These are phyloP conservation scores for Aphidoletes aphidimyza DNA, from an alignment of 2,888 invertebrate species.

Conservation along the genomic window DNA sequence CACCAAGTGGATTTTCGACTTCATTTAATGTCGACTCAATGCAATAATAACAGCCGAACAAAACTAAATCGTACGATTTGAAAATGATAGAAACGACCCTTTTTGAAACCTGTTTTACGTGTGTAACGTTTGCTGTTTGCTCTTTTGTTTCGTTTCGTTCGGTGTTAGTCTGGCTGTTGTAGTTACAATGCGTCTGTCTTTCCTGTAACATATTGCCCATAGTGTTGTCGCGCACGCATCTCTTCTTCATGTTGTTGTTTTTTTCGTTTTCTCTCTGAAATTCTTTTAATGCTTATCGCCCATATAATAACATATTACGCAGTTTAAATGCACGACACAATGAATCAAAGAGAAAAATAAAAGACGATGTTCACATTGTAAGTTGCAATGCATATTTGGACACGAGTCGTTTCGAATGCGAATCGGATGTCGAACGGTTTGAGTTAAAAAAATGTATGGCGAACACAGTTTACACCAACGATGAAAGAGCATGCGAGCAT, in stretches of 20 bases:
- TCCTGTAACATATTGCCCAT: background rate
- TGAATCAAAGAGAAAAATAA: no score
- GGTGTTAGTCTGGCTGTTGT: background rate
- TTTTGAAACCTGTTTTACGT: constrained; percentile 27
- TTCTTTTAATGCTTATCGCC: background rate
- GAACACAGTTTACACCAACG: constrained; percentile 25
- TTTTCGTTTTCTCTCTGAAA: background rate
- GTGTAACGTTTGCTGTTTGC: background rate
- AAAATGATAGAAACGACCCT: constrained; percentile 37
- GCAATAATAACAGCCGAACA: background rate
- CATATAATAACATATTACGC: background rate
- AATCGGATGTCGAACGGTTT: background rate
- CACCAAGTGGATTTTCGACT: background rate
- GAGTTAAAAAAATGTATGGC: no score
- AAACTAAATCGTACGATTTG: constrained; percentile 7
- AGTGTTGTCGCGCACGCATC: constrained; percentile 10
- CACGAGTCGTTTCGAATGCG: background rate
- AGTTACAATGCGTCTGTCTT: background rate
- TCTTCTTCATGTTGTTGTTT: background rate
- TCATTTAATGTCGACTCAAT: constrained; percentile 13
- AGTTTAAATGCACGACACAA: no score
- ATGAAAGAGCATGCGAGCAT: constrained; percentile 1
- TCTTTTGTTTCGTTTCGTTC: background rate
- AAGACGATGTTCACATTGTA: background rate
- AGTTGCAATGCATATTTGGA: constrained; percentile 7